Evolutionary conservation across 2,797 vertebrate genomes (phyloP), one percentile per base, ranked within the genome.

Genomic region (Pipistrellus pygmaeus): DNA sequence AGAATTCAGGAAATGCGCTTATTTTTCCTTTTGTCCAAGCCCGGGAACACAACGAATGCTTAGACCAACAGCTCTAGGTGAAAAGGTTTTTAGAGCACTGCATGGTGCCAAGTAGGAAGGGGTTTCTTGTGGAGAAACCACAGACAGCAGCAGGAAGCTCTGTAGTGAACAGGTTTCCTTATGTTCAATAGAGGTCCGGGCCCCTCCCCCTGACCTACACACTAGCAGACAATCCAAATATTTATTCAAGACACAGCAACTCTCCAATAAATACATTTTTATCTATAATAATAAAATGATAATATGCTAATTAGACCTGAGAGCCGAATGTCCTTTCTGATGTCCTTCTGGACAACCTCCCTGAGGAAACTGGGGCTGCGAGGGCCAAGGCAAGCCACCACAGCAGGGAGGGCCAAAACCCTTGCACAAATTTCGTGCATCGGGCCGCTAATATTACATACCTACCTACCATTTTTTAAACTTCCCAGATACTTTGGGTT

Each of bases 361-460:
- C 25, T 1, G 57, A 62, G 0, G 1, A 62, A 62, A 0, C 6
- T 14, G 1, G 5, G 27, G 5, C 27, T 62, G 6, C 0, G 27
- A 30, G 27, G 60, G 25, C 12, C 1, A 1, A 57, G 55, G 3
- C 21, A 10, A 23, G 8, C 55, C 21, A 7, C 55, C 8, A 2
- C 21, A 25, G 21, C 9, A 20, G 53, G 6, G 3, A 55, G 53
- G 53, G 20, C 53, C 21, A 0, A 60, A 11, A 0, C 57, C 57
- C 25, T 60, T 60, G 57, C 2, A 62, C 27, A 30, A 14, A 62
- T 62, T 62, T 62, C 6, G 0, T 62, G 60, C 27, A 30, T 6
- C 0, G 0, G 27, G 27, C 60, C 27, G 14, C 60, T 30, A 62
- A 27, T 62, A 8, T 38, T 73, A 21, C 41, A 20, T 41, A 44